phyloP scores from a whole-genome alignment of 2,113 vertebrate genomes.

The Lepus americanus region DNA sequence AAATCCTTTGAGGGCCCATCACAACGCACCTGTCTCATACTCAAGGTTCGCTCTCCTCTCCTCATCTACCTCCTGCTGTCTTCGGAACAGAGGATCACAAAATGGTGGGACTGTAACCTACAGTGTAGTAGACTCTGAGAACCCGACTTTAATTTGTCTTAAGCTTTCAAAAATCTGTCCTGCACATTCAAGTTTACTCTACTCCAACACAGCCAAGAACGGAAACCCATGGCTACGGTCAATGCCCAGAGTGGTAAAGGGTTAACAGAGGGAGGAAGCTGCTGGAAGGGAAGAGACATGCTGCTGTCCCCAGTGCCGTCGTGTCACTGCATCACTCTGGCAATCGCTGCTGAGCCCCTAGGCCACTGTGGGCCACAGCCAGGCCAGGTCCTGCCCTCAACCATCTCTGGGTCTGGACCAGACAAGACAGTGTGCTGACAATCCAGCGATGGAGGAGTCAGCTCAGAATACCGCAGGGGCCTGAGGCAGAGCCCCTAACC shows the following conservation, averaged over 20 bases:
- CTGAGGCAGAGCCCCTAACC: background rate
- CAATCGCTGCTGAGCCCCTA: background rate
- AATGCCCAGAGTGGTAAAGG: background rate
- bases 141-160: background rate
- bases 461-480: background rate
- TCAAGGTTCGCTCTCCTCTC: conserved; percentile 72
- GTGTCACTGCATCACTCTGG: background rate
- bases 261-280: background rate
- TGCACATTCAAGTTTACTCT: background rate
- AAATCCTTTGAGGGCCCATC: background rate
- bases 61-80: conserved; percentile 52
- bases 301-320: background rate
- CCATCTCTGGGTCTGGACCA: background rate
- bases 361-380: background rate
- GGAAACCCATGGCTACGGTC: background rate
- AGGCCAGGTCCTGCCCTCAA: background rate
- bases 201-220: background rate
- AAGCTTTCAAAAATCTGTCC: background rate
- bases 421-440: background rate
- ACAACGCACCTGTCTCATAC: conserved; percentile 81
- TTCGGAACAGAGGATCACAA: conserved; percentile 81
- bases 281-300: accelerated
- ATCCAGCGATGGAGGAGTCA: background rate
- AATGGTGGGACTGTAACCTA: conserved; percentile 78
- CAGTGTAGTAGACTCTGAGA: background rate